Percentiles rank a stretch among this genome's conserved stretches.
Evolutionary conservation across 2,888 invertebrate species (phyloP).

Genomic region (Mythimna impura): DNA sequence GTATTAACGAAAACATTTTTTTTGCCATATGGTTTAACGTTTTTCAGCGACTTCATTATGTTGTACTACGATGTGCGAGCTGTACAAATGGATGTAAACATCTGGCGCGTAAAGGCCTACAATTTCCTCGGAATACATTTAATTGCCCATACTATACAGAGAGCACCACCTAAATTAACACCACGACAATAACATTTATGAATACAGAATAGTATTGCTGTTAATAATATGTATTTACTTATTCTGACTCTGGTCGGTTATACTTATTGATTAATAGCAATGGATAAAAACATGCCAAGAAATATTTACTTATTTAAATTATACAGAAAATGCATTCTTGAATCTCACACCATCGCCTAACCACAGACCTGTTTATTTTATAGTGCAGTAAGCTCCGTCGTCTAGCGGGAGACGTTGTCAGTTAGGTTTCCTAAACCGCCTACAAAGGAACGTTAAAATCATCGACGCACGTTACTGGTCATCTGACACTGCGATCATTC

Average conservation of each 20-base stretch:
- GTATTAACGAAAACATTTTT: conserved; percentile 3
- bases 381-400: not conserved
- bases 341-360: no score
- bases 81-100: conserved; percentile 16
- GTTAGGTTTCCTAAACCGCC: not conserved
- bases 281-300: not conserved
- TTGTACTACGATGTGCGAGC: conserved; percentile 10
- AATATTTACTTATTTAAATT: not conserved
- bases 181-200: not conserved
- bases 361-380: not conserved
- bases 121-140: not conserved
- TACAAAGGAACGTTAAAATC: no score
- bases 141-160: not conserved
- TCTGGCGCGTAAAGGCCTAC: conserved; percentile 14
- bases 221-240: not conserved
- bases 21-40: not conserved
- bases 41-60: conserved; percentile 16
- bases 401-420: not conserved
- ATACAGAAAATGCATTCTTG: not conserved
- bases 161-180: not conserved
- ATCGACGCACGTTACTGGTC: no score
- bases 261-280: not conserved
- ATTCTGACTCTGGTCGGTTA: not conserved
- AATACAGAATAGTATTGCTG: not conserved
- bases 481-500: no score